Evolutionary conservation across 2,113 vertebrate genomes (phyloP), one percentile per base, ranked within the genome.

Genomic region (Ornithorhynchus anatinus): DNA sequence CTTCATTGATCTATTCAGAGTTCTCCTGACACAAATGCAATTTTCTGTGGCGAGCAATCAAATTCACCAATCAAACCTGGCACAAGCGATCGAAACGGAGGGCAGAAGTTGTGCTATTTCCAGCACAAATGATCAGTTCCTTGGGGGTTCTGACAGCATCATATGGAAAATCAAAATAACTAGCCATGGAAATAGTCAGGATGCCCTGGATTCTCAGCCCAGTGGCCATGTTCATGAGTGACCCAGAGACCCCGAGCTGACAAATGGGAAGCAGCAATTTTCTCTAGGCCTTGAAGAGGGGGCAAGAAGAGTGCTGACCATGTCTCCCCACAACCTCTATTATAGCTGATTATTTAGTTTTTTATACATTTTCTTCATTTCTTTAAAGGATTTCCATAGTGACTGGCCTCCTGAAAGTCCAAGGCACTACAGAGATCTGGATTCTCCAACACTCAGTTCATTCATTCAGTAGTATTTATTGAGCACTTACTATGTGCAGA

Each of bases 31-130:
- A 81, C 78, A 82, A 85, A 88, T 84, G 73, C 60, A 80, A 77
- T 87, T 87, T 85, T 81, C 80, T 71, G 50, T 59, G 60, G 57
- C 83, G 63, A 65, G 75, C 75, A 77, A 77, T 88, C 80, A 84
- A 80, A 85, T 81, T 67, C 43, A 35, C 75, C 80, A 81, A 79
- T 84, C 80, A 63, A 64, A 81, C 40, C 59, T 8, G 42, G 78
- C 78, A 67, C 83, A 81, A 45, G 40, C 2, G 33, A 87, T 77
- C 22, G 53, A 84, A 85, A 80, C 67, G 67, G 67, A 72, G 69
- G 80, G 69, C 83, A 84, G 67, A 59, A 69, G 66, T 60, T 79
- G 63, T 77, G 66, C 80, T 81, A 56, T 80, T 84, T 75, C 67
- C 52, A 81, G 78, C 72, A 79, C 69, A 84, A 84, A 84, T 59